Base-by-base conservation (phyloP, 2,888 invertebrate species). In the Epirrhoe alternata region DNA sequence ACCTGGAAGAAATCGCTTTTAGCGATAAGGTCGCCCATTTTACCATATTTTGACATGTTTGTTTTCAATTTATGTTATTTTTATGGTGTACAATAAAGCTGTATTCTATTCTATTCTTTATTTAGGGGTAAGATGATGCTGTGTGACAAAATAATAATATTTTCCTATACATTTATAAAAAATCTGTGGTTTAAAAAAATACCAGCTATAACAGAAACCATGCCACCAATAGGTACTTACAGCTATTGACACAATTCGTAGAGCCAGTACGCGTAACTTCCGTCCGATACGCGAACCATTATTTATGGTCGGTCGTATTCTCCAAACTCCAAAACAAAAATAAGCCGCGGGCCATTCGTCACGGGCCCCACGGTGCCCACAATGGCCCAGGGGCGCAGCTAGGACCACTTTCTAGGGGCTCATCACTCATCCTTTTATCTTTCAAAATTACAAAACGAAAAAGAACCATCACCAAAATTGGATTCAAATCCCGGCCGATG, bases 321-420 rank as follows among this genome's bases (percentile, higher is more conserved):
- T 87, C 89, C 78, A 88, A 91, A 90, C 87, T 87, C 89, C 78
- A 88, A 91, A 90, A 89, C 90, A 90, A 90, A 90, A 90, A 88
- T 88, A 82, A 85, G 84, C 76, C 80, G 82, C 74, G 77, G 75
- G 75, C 84, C 87, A 90, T 91, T 89, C 89, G 91, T 90, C 88
- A 90, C 83, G 87, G 75, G 63, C 49, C 55, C 62, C 59, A 30
- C 59, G 54, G 66, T 66, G 68, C 77, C 80, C 82, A 89, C 90
- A 91, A 88, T 88, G 79, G 81, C 74, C 66, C 75, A 84, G 66
- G 45, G 58, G 17, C n/a, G 55, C n/a, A 62, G 5, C 12, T n/a
- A 66, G 53, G 56, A 7, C 12, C 6, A 12, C 5, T 7, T 12
- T 14, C 2, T 17, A n/a, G 55, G 60, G 60, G 14, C 30, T 33